Evolutionary conservation across 2,888 invertebrate species (phyloP), one percentile per base, ranked within the genome.

Genomic region (Polietes domitor): DNA sequence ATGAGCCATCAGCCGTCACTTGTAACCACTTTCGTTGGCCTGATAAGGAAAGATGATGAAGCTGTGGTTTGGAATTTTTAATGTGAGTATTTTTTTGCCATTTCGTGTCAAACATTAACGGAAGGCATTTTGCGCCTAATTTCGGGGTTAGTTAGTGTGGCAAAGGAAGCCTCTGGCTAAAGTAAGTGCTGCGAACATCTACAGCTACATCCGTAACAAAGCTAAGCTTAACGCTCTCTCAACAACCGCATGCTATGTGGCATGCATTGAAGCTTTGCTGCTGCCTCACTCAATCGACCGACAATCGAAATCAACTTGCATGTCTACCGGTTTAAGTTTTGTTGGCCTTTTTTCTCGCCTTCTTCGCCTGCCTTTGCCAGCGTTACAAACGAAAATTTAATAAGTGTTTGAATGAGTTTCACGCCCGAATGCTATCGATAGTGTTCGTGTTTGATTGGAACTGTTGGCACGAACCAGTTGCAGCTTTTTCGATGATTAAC

Each of bases 311-410:
- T 47, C 53, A 72, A 65, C 58, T 72, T 78, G 76, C 81, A 84
- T 78, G 78, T 81, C 84, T 78, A 81, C 82, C 78, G 76, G 78
- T 84, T 82, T 76, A 43, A 81, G 78, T 50, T 68, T 41, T 24
- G 24, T 41, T 24, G 24, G 70, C 12, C 70, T 61, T 77, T 80
- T 63, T 63, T 43, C 17, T 77, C 32, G 32, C 9, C 32, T 47
- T 47, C 37, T 37, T 3, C 12, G n/a, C 9, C 37, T 12, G 47
- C n/a, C 68, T 77, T n/a, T 47, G 43, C 43, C 68, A 68, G 43
- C 43, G 24, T 17, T 65, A 10, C 43, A 21, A 41, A 41, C 43
- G 61, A 58, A 26, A 21, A 26, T 26, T 58, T 12, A 58, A 58
- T 58, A 26, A 58, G 24, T n/a, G 47, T 24, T 58, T 26, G 26